Percentiles rank a stretch among this genome's conserved stretches.
Evolutionary conservation across 1,140 invertebrate species (phyloP).

Genomic region (Zaprionus nigranus): DNA sequence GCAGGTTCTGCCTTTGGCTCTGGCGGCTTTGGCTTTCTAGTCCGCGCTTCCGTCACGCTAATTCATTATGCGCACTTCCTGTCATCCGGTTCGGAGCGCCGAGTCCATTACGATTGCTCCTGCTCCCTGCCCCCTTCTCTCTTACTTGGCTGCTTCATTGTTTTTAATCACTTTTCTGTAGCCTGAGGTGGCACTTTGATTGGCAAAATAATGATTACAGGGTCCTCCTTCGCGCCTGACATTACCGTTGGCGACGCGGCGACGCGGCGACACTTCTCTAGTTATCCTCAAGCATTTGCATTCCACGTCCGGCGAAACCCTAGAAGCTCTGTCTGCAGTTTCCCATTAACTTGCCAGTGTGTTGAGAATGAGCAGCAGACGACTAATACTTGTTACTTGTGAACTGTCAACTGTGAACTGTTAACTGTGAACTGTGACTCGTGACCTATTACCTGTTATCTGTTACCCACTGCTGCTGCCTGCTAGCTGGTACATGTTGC

Average conservation of each 20-base stretch:
- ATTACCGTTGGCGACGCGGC: no score
- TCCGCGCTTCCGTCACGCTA: constrained; percentile 67
- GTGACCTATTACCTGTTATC: neutral
- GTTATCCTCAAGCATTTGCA: neutral
- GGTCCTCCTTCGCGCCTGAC: no score
- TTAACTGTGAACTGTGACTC: neutral
- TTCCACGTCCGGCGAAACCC: neutral
- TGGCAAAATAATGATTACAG: constrained; percentile 61
- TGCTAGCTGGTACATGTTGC: neutral
- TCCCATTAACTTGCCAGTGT: neutral
- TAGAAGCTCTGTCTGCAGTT: neutral
- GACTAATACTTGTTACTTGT: neutral
- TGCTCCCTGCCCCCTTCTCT: neutral
- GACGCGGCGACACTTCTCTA: neutral
- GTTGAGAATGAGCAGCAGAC: neutral
- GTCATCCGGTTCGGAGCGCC: constrained; percentile 60
- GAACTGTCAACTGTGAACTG: neutral
- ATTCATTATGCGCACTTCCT: constrained; percentile 80
- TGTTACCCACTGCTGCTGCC: neutral
- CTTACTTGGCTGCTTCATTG: constrained; percentile 48
- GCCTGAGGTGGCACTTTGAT: constrained; percentile 54
- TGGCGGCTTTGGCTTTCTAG: constrained; percentile 43
- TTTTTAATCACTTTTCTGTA: constrained; percentile 77
- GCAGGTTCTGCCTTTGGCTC: constrained; percentile 33
- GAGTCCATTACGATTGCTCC: constrained; percentile 38